Percentiles rank a stretch among this genome's conserved stretches.
Evolutionary conservation across 2,113 vertebrate genomes (phyloP).

Genomic region (Pampusana beccarii): DNA sequence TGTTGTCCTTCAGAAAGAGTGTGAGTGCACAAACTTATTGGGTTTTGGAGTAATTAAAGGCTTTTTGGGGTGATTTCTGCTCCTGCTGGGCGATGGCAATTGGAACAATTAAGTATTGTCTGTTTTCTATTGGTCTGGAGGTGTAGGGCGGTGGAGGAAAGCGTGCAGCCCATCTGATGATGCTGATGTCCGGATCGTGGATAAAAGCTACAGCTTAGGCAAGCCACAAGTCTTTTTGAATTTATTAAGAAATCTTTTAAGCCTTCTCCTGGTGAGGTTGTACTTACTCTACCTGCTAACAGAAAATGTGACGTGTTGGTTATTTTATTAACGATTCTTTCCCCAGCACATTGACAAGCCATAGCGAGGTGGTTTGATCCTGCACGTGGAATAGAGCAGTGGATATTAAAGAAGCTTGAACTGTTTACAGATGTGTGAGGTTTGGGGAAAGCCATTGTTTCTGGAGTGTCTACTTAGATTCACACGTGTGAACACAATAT

Average conservation of each 20-base stretch:
- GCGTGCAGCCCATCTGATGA: accelerated
- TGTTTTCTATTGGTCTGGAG: background rate
- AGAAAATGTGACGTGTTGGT: background rate
- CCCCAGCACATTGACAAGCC: accelerated
- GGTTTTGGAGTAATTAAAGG: background rate
- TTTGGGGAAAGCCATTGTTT: background rate
- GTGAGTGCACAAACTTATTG: background rate
- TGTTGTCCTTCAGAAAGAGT: background rate
- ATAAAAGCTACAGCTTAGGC: background rate
- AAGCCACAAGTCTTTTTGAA: background rate
- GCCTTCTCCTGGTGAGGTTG: background rate
- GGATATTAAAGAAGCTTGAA: background rate
- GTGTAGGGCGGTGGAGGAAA: background rate
- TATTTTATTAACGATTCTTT: background rate
- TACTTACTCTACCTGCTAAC: background rate
- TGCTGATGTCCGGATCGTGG: background rate
- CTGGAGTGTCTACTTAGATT: background rate
- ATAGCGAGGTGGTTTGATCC: background rate
- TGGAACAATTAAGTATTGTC: background rate
- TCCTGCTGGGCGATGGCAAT: background rate
- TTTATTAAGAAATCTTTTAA: background rate
- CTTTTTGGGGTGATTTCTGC: background rate
- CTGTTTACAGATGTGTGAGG: background rate
- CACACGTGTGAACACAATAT: accelerated
- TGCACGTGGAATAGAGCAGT: background rate